A percentile compares a stretch with the other conserved stretches of the same genome.
phyloP scores from a whole-genome alignment of 92 coral and sea anemone genomes.

The Chrysogorgia sp. region DNA sequence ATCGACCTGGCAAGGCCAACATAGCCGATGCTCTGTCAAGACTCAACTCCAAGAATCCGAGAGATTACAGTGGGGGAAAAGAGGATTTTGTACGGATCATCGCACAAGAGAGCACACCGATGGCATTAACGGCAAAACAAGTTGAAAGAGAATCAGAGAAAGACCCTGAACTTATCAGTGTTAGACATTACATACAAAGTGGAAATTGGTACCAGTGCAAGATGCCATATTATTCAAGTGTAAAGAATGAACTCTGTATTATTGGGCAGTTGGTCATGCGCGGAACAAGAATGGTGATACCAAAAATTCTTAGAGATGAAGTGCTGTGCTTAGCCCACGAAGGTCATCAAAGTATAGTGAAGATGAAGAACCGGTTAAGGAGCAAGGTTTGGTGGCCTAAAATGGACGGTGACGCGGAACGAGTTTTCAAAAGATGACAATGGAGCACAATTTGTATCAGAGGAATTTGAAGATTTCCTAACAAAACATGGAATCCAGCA shows the following conservation, averaged over 20 bases:
- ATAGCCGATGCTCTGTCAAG: constrained; percentile 56
- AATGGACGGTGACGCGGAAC: constrained; percentile 50
- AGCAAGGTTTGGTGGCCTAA: constrained; percentile 61
- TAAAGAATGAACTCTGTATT: constrained; percentile 30
- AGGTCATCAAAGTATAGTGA: too few species aligned
- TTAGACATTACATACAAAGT: too few species aligned
- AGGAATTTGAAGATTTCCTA: too few species aligned
- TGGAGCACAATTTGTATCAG: too few species aligned
- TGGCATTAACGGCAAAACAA: constrained; percentile 56
- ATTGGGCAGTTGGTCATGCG: too few species aligned
- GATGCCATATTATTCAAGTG: constrained; percentile 7
- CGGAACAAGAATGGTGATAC: constrained; percentile 36
- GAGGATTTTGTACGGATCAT: constrained; percentile 60
- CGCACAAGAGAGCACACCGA: constrained; percentile 59
- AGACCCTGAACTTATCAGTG: too few species aligned
- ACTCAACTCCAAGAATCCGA: constrained; percentile 55
- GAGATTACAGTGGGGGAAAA: constrained; percentile 59
- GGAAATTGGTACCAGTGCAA: constrained; percentile 18
- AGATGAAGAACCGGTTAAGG: too few species aligned
- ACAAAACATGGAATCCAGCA: too few species aligned
- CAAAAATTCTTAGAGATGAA: neutral
- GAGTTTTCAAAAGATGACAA: constrained; percentile 43
- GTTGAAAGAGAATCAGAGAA: constrained; percentile 64
- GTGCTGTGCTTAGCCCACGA: constrained; percentile 16
- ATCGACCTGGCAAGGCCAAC: constrained; percentile 49